Evolutionary conservation across 2,113 vertebrate genomes (phyloP).

Genomic region (Lucifuga dentata): DNA sequence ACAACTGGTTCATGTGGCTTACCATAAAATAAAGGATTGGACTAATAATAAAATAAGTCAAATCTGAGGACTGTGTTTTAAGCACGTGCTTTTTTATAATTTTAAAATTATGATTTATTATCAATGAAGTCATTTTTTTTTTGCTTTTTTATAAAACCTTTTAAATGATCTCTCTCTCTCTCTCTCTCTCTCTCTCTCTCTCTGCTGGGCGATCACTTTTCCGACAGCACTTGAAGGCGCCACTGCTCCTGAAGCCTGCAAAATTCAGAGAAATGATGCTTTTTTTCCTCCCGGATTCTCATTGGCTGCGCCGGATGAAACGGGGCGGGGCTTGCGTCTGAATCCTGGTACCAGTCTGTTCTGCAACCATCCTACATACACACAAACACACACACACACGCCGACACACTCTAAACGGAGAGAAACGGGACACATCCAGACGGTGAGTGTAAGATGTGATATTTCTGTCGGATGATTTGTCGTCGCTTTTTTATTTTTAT

Average conservation of each 20-base stretch:
- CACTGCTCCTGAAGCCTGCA: constrained; percentile 42
- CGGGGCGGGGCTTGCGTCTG: constrained; percentile 46
- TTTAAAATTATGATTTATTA: no score
- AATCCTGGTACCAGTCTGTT: constrained; percentile 65
- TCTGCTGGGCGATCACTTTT: not conserved
- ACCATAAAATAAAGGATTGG: no score
- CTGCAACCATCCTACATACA: constrained; percentile 45
- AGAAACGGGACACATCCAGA: constrained; percentile 39
- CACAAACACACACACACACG: constrained; percentile 45
- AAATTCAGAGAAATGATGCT: constrained; percentile 23
- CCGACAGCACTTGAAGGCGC: constrained; percentile 40
- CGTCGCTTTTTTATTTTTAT: constrained; percentile 9
- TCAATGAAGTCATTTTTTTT: no score
- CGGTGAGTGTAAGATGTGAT: constrained; percentile 56
- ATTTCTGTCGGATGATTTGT: constrained; percentile 14
- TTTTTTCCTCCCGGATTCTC: constrained; percentile 16
- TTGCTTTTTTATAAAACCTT: no score
- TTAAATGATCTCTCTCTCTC: no score
- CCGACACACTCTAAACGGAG: constrained; percentile 32
- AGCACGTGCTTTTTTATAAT: no score
- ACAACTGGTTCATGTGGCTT: constrained; percentile 31
- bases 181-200: no score
- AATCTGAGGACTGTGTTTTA: no score
- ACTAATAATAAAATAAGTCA: no score
- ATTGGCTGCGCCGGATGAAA: constrained; percentile 55